Evolutionary conservation across 1,140 invertebrate species (phyloP), one percentile per base, ranked within the genome.

Genomic region (Contarinia nasturtii): DNA sequence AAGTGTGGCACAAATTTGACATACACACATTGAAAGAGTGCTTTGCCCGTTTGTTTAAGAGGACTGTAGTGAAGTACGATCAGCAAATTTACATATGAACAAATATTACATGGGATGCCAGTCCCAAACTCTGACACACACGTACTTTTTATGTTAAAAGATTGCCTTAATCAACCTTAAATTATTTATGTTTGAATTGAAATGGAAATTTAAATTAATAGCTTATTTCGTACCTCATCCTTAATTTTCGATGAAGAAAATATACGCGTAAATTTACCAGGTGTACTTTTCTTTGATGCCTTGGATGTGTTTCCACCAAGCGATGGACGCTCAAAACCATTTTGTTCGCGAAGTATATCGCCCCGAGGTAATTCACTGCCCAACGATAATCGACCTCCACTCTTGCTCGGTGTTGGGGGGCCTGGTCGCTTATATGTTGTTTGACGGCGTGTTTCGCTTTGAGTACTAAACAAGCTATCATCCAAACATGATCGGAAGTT

Each of bases 391-490:
- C 80, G 67, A 1, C 80, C 79, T n/a, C 80, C 80, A 59, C 83
- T 78, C 64, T 84, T 85, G 62, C 80, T 84, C 2, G 82, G 83
- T 7, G 83, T 87, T 12, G 82, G 82, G 41, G 82, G 83, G 5
- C 82, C 83, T 1, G 83, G 83, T 60, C 76, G 80, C 65, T 85
- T 84, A 59, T 87, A 86, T 0, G 79, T 75, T 0, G 78, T 79
- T 57, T 71, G 70, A 33, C 72, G 68, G 17, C 70, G 67, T 10
- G 27, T 5, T 54, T 74, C 73, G 48, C 70, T 75, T 0, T 60
- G 67, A 22, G 70, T 69, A 52, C 68, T 73, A 51, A 74, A 64
- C 57, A 74, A 77, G 45, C 76, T 73, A 50, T 77, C 38, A 76
- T 66, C 19, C 70, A 65, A 44, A 72, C 72, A 48, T 65, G 60